Conservation (phyloP, 2,888 invertebrate species). For the Eumacrocentrus americanus region DNA sequence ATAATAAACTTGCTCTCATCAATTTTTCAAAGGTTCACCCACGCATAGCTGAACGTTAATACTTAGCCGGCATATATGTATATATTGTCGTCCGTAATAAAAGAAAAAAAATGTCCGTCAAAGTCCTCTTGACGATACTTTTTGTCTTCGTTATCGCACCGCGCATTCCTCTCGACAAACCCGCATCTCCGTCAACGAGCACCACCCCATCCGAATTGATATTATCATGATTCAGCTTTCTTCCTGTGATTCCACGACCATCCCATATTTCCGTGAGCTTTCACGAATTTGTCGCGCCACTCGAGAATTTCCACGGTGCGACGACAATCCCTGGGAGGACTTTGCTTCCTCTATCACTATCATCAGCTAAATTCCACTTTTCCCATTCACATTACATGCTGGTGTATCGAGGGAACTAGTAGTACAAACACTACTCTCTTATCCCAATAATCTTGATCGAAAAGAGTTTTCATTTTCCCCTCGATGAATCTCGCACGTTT, state of each 20-base stretch:
- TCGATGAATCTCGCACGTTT: background rate
- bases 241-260: conserved; percentile 62
- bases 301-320: conserved; percentile 15
- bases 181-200: conserved; percentile 13
- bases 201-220: conserved; percentile 21
- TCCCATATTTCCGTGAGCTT: conserved; percentile 53
- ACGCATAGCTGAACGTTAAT: no score
- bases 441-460: background rate
- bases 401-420: background rate
- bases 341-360: conserved; percentile 5
- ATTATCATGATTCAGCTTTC: conserved; percentile 52
- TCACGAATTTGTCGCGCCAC: conserved; percentile 24
- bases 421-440: background rate
- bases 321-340: no score
- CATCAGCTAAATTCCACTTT: conserved; percentile 12
- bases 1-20: no score
- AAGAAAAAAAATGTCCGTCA: background rate
- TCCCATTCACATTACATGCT: background rate
- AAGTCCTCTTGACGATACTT: background rate
- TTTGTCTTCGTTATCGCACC: conserved; percentile 18
- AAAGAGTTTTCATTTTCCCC: background rate
- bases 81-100: background rate
- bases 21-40: no score
- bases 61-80: no score
- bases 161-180: conserved; percentile 19